Conservation (phyloP, 2,113 vertebrate genomes). For the Chamaea fasciata region DNA sequence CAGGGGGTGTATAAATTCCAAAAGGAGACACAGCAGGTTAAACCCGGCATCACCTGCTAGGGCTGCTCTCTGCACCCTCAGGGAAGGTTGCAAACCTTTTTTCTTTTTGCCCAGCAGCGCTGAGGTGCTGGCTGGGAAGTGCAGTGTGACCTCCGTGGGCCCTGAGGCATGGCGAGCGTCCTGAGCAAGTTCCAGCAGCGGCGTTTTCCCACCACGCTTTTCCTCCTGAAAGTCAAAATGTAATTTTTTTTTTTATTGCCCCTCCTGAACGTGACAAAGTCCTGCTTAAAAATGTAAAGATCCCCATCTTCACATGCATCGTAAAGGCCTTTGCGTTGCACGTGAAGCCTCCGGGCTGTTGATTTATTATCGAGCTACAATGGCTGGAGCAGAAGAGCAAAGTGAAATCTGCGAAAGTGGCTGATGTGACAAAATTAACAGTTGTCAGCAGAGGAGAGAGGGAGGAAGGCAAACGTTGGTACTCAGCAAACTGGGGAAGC, state of each 20-base stretch:
- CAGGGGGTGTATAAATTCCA: background rate
- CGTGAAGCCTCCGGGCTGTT: background rate
- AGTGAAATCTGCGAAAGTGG: conserved; percentile 28
- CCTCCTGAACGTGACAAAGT: conserved; percentile 9
- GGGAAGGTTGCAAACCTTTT: background rate
- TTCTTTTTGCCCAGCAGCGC: background rate
- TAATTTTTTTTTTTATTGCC: conserved; percentile 42
- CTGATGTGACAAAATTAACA: conserved; percentile 50
- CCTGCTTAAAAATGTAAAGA: conserved; percentile 43
- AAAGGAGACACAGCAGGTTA: background rate
- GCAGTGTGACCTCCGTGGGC: background rate
- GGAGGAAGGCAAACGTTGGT: background rate
- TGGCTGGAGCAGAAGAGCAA: conserved; percentile 31
- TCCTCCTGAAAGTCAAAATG: conserved; percentile 35
- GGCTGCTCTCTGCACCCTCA: background rate
- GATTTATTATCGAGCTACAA: conserved; percentile 29
- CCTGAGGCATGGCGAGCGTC: background rate
- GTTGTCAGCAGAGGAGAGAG: background rate
- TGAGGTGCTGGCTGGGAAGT: background rate
- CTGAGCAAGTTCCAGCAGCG: background rate
- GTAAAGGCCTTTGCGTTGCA: background rate
- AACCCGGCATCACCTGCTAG: background rate
- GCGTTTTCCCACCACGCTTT: background rate
- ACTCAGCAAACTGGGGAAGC: background rate
- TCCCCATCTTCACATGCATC: background rate